Percentiles rank a stretch among this genome's conserved stretches.
phyloP scores from a whole-genome alignment of 2,113 vertebrate species.

The Eclectus roratus region DNA sequence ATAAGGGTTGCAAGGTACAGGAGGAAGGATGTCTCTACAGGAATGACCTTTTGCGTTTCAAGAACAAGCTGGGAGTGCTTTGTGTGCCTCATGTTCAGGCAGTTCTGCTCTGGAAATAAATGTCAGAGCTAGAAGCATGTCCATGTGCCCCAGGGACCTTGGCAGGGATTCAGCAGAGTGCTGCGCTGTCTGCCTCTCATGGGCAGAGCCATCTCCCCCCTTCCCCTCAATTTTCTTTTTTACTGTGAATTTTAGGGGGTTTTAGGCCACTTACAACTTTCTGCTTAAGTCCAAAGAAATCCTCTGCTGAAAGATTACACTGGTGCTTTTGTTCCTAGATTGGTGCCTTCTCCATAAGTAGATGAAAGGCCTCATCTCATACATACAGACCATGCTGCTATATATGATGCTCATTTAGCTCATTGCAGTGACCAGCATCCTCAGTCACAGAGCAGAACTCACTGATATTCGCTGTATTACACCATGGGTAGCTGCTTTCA shows the following conservation, averaged over 20 bases:
- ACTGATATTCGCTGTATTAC: accelerated
- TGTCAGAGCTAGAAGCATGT: not conserved
- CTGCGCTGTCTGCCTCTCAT: not conserved
- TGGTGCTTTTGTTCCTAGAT: not conserved
- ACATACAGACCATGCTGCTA: not conserved
- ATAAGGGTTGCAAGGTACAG: accelerated
- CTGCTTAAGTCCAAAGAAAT: not conserved
- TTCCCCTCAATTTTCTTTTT: accelerated
- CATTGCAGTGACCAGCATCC: not conserved
- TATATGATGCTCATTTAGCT: not conserved
- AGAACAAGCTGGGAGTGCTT: not conserved
- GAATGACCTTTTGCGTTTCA: not conserved
- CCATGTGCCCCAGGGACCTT: not conserved
- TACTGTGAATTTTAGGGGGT: accelerated
- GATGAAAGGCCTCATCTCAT: not conserved
- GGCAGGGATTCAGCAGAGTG: not conserved
- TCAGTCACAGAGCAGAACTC: not conserved
- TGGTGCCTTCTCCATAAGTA: accelerated
- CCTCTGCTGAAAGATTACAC: not conserved
- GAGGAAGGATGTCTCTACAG: not conserved
- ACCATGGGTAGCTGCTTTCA: not conserved
- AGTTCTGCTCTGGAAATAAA: not conserved
- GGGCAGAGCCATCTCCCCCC: not conserved
- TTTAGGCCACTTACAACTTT: not conserved
- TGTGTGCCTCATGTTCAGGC: not conserved